Evolutionary conservation across 2,797 vertebrate genomes (phyloP).

Genomic region (Antrozous pallidus): DNA sequence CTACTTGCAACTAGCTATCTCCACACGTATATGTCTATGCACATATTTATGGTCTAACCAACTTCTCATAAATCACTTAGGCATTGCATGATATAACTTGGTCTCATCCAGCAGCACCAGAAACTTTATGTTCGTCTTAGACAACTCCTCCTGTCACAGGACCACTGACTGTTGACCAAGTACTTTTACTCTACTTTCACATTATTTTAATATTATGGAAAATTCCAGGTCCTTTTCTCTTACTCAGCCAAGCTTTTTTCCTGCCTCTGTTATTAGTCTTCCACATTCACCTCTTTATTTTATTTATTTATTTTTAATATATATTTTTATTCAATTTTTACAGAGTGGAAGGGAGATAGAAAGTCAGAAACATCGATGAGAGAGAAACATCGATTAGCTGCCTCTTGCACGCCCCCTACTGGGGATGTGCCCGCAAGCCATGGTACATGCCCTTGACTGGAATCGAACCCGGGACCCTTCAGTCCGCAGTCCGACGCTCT

Average conservation of each 20-base stretch:
- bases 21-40: background rate
- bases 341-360: no score
- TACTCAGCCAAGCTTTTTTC: background rate
- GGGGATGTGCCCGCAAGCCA: no score
- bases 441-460: no score
- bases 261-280: background rate
- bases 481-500: no score
- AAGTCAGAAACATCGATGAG: no score
- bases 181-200: background rate
- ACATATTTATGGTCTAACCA: background rate
- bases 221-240: background rate
- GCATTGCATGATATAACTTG: background rate
- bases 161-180: background rate
- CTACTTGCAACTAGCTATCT: background rate
- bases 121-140: background rate
- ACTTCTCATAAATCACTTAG: background rate
- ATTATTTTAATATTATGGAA: background rate
- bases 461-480: no score
- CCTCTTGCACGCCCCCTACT: no score
- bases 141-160: background rate
- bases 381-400: no score
- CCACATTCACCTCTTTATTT: background rate
- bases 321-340: no score
- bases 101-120: background rate
- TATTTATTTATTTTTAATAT: no score